These are phyloP conservation scores for Haliclystus octoradiatus DNA, from an alignment of 30 jellyfish, hydroid and myxozoan genomes.

Conservation along the genomic window DNA sequence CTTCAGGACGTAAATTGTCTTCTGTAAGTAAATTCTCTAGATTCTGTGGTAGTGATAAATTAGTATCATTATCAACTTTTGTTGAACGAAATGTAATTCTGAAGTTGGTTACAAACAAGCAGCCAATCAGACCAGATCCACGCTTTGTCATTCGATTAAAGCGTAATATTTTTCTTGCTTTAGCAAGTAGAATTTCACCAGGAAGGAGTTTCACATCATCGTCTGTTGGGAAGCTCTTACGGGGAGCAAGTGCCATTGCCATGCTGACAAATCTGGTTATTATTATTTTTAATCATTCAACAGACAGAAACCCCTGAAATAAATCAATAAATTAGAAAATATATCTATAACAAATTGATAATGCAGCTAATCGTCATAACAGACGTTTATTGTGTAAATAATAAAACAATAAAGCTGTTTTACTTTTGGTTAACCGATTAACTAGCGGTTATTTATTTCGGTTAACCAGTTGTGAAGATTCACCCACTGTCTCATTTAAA, in stretches of 20 bases:
- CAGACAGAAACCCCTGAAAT: too few relatives aligned
- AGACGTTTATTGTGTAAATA: too few relatives aligned
- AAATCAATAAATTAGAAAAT: too few relatives aligned
- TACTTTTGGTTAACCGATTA: too few relatives aligned
- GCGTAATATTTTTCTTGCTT: constrained; percentile 50
- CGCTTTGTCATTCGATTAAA: constrained; percentile 57
- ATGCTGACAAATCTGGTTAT: background rate
- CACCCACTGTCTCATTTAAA: too few relatives aligned
- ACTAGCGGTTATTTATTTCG: too few relatives aligned
- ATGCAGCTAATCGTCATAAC: too few relatives aligned
- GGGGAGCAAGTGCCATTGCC: background rate
- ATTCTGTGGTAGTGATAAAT: constrained; percentile 5
- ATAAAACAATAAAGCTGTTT: too few relatives aligned
- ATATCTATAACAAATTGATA: too few relatives aligned
- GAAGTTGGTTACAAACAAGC: constrained; percentile 66
- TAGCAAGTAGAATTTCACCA: constrained; percentile 80
- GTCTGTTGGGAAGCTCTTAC: background rate
- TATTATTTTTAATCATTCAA: too few relatives aligned
- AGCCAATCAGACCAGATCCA: constrained; percentile 82
- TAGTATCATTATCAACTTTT: background rate
- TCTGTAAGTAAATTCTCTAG: constrained; percentile 43
- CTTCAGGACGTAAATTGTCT: constrained; percentile 40
- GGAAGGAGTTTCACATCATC: constrained; percentile 1
- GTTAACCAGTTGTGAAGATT: too few relatives aligned
- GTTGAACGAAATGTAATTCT: constrained; percentile 58